Evolutionary conservation across 2,113 vertebrate genomes (phyloP), one percentile per base, ranked within the genome.

Genomic region (Verasper variegatus): DNA sequence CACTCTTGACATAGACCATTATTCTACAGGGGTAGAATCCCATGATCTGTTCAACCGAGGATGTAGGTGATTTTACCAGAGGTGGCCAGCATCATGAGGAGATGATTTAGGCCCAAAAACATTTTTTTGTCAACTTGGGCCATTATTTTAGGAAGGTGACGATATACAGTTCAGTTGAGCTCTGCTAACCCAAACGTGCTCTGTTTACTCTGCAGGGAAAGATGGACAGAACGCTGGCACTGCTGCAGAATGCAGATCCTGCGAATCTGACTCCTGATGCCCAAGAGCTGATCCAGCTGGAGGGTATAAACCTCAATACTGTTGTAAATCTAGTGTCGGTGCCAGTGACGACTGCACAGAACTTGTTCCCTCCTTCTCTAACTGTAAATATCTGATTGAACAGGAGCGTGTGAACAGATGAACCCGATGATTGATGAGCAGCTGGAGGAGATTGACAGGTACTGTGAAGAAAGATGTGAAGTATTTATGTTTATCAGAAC

Each of bases 361-460:
- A 65, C 21, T 18, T 31, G 31, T 31, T 31, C 31, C 31, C 18
- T 40, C 26, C 7, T 26, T 64, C 31, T 35, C 47, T 24, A 0
- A 68, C 54, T 75, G 24, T 65, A 4, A 21, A 35, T 51, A n/a
- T 88, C 24, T 80, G 13, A 42, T 59, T n/a, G 88, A 91, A 92
- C 92, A 99, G 98, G 93, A 90, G 88, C 95, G n/a, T 99, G 98
- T 86, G 96, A 97, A 69, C 97, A 98, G 88, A 99, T 99, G 98
- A 96, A 98, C 51, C 98, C 98, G 3, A 93, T 99, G 95, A 99
- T 99, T 90, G 98, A 99, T 86, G 97, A 99, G 84, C 96, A 96
- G 74, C 94, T 99, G 9, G 94, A 99, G 82, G 97, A 98, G 85
- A 97, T 99, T 87, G 98, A 99, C 92, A 97, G 97, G 98, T 99